phyloP scores from a whole-genome alignment of 2,797 vertebrate genomes.

The Mastacembelus armatus region DNA sequence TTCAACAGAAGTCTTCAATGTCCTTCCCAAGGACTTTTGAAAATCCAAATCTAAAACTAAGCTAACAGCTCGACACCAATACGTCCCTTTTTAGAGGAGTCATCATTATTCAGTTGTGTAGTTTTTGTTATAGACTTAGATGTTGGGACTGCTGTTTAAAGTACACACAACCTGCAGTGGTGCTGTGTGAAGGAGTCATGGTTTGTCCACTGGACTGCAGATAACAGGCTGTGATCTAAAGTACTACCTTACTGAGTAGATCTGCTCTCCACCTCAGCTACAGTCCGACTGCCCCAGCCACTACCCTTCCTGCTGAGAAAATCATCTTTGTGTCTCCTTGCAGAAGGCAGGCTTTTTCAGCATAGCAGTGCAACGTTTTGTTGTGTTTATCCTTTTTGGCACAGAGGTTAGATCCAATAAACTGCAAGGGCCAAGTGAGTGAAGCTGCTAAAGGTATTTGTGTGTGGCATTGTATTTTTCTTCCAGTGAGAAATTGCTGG shows the following conservation, averaged over 20 bases:
- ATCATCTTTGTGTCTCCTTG: conserved; percentile 11
- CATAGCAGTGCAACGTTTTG: background rate
- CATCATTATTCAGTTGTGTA: background rate
- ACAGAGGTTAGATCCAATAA: background rate
- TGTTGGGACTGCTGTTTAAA: conserved; percentile 7
- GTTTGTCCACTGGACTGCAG: conserved; percentile 3
- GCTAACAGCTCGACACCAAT: too few species aligned
- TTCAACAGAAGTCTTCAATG: background rate
- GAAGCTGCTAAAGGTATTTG: too few species aligned
- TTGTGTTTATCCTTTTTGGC: background rate
- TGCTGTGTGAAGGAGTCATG: conserved; percentile 23
- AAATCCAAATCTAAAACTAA: too few species aligned
- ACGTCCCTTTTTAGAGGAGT: too few species aligned
- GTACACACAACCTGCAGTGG: background rate
- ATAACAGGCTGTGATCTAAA: conserved; percentile 34
- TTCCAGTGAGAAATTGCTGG: conserved; percentile 1
- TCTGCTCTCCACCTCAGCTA: conserved; percentile 7
- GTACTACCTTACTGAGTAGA: background rate
- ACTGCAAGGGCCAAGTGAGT: too few species aligned
- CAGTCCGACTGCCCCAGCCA: too few species aligned
- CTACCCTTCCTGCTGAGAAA: conserved; percentile 29
- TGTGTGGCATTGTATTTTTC: background rate
- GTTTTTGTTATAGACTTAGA: background rate
- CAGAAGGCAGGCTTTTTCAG: background rate
- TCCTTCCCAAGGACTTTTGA: conserved; percentile 25